Conservation (phyloP, 2,888 invertebrate species). For the Sepiola atlantica region DNA sequence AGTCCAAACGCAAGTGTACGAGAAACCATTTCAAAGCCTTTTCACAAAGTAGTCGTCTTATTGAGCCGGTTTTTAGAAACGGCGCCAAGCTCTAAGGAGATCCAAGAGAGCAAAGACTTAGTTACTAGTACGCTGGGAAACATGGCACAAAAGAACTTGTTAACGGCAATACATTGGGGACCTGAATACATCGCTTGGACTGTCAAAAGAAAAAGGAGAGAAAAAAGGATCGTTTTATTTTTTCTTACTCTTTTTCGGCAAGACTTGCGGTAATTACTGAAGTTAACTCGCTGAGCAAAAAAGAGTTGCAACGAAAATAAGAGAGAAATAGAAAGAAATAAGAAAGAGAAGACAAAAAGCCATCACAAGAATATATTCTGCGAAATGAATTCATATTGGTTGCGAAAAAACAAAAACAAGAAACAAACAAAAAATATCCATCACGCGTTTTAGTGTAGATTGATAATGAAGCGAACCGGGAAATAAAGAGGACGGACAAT, state of each 20-base stretch:
- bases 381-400: background rate
- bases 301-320: background rate
- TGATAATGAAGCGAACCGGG: background rate
- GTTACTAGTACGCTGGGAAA: background rate
- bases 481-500: background rate
- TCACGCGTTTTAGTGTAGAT: background rate
- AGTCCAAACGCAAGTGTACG: background rate
- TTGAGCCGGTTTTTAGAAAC: background rate
- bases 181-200: background rate
- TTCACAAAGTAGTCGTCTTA: background rate
- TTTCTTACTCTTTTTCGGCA: background rate
- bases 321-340: background rate
- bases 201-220: background rate
- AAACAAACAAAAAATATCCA: background rate
- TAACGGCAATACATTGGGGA: background rate
- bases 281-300: background rate
- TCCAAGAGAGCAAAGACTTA: background rate
- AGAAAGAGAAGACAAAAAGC: too few relatives aligned
- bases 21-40: background rate
- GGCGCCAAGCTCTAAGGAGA: background rate
- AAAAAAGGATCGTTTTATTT: too few relatives aligned
- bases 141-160: conserved; percentile 32
- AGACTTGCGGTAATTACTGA: background rate
- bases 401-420: background rate
- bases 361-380: background rate